Evolutionary conservation across 1,140 invertebrate species (phyloP).

Genomic region (Papilio polytes): DNA sequence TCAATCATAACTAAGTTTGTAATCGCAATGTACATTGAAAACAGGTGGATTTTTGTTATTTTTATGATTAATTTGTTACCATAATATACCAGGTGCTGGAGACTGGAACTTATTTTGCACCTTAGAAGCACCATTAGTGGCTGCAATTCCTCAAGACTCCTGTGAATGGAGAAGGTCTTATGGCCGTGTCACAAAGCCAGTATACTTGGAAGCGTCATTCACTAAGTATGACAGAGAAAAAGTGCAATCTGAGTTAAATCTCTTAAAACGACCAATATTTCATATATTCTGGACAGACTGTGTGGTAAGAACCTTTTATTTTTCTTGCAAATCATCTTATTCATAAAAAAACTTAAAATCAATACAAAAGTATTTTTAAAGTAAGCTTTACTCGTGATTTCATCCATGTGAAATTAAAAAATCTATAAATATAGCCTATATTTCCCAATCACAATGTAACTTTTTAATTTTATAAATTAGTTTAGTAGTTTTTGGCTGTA

Average conservation of each 20-base stretch:
- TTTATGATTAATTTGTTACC: conserved; percentile 43
- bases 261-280: conserved; percentile 94
- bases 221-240: conserved; percentile 90
- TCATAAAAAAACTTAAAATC: background rate
- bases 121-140: conserved; percentile 90
- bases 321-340: conserved; percentile 28
- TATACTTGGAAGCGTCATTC: conserved; percentile 93
- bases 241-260: conserved; percentile 88
- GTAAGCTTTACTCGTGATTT: too few species aligned
- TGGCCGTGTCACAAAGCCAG: conserved; percentile 91
- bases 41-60: background rate
- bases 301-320: conserved; percentile 85
- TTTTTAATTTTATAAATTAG: too few species aligned
- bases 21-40: background rate
- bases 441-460: too few species aligned
- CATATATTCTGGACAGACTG: conserved; percentile 98
- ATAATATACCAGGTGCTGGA: conserved; percentile 90
- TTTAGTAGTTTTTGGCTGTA: too few species aligned
- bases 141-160: conserved; percentile 92
- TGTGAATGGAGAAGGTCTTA: conserved; percentile 96
- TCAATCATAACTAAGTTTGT: background rate
- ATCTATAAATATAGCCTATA: too few species aligned
- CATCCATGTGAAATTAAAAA: too few species aligned
- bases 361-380: too few species aligned
- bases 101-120: conserved; percentile 93